Evolutionary conservation across 2,113 vertebrate genomes (phyloP).

Genomic region (Colinus virginianus): DNA sequence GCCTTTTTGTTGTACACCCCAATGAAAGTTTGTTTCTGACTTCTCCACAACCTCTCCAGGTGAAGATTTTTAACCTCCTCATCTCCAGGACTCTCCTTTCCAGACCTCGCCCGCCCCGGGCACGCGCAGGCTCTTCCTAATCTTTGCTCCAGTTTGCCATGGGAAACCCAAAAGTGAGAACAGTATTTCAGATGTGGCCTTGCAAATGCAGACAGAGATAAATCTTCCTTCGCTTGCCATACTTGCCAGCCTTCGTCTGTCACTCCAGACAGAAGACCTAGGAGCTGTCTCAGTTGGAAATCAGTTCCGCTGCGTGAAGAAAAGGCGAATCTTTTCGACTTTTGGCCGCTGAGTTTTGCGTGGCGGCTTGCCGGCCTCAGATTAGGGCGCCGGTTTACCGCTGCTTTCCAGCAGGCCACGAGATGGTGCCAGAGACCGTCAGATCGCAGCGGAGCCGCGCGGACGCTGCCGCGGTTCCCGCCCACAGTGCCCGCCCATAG

Average conservation of each 20-base stretch:
- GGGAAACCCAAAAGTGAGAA: background rate
- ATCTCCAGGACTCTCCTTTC: background rate
- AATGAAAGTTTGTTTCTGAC: background rate
- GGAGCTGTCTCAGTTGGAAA: background rate
- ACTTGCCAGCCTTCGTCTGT: background rate
- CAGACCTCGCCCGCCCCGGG: background rate
- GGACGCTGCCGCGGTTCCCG: too few species aligned
- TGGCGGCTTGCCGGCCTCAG: background rate
- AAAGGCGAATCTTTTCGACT: background rate
- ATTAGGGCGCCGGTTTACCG: background rate
- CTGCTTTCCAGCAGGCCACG: background rate
- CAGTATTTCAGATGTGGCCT: rapidly evolving
- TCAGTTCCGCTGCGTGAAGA: background rate
- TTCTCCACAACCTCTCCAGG: background rate
- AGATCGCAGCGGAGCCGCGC: rapidly evolving
- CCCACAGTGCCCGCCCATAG: too few species aligned
- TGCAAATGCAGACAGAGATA: background rate
- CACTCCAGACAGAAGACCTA: background rate
- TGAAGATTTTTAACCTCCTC: background rate
- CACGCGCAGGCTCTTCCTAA: background rate
- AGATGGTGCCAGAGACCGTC: background rate
- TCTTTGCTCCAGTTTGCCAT: background rate
- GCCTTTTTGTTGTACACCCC: background rate
- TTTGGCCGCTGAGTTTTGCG: background rate
- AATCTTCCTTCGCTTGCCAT: background rate